Percentiles rank a stretch among this genome's conserved stretches.
Conservation (phyloP, 2,113 vertebrate species). For the Gnathonemus echidnorhynchus region DNA sequence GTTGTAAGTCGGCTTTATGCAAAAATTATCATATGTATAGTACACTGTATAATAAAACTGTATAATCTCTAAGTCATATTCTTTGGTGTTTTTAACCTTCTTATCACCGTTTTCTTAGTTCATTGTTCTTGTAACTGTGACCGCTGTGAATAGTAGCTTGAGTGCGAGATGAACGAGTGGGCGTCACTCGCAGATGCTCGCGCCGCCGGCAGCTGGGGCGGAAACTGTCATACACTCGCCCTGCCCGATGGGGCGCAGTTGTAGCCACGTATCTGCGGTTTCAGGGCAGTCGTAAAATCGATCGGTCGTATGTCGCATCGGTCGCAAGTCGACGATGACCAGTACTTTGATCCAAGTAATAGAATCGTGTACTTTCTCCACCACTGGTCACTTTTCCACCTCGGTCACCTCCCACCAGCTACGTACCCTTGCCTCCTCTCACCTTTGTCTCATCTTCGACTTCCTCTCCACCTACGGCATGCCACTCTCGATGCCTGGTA, state of each 20-base stretch:
- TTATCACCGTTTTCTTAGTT: too few relatives aligned
- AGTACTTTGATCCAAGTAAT: background rate
- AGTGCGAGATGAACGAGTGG: too few relatives aligned
- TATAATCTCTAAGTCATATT: too few relatives aligned
- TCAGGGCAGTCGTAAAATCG: too few relatives aligned
- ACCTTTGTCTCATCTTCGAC: background rate
- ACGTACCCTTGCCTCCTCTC: background rate
- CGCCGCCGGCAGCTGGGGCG: too few relatives aligned
- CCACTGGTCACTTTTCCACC: background rate
- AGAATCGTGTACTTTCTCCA: background rate
- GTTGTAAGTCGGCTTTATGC: too few relatives aligned
- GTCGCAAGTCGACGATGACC: background rate
- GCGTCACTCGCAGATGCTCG: too few relatives aligned
- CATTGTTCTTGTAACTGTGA: too few relatives aligned
- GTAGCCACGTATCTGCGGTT: background rate
- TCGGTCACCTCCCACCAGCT: background rate
- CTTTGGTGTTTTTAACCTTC: too few relatives aligned
- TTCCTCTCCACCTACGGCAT: background rate
- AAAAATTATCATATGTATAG: too few relatives aligned
- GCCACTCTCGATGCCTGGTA: background rate
- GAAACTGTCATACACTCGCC: background rate
- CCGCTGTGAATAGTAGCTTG: too few relatives aligned
- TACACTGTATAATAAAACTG: too few relatives aligned
- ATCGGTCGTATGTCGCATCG: background rate
- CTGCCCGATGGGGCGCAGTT: background rate